Base-by-base conservation (phyloP, 2,797 vertebrate species). In the Cryptoblepharus egeriae region DNA sequence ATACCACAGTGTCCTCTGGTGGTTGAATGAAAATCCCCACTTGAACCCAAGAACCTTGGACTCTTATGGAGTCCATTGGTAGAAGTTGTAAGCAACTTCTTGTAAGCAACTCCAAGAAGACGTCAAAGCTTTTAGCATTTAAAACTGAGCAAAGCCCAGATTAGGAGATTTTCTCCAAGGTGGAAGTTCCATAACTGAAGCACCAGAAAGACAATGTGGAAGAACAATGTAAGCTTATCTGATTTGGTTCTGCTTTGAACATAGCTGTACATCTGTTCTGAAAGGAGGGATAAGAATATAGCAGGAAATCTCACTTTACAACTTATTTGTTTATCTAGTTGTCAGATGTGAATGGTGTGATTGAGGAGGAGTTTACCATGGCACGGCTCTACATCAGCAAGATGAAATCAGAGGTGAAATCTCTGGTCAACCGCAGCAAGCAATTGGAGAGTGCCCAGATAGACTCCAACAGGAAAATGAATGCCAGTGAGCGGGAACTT, bases 291-390 rank as follows among this genome's bases (percentile, higher is more conserved):
- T 55, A 3, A 20, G 9, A 64, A 78, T 61, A 6, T 30, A 9
- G 49, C 78, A 28, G 57, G 58, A 45, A n/a, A 18, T 72, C 71
- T 5, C 45, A 32, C 65, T 12, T 6, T 1, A 20, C 65, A 9
- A 12, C 52, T 13, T 18, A 35, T 68, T 87, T 93, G 84, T 82
- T 89, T 93, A 84, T 82, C 90, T 90, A 99, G 98, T 91, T 98
- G 95, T 95, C 97, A 12, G 98, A 99, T 81, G 94, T 96, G 42
- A 98, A 97, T 0, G 97, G 97, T 1, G 96, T 96, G 72, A 97
- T 99, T 28, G 98, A 99, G 88, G 98, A 99, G 82, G 98, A 99
- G 93, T 99, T 99, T 93, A 99, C 98, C 77, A 97, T 98, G 86
- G 97, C 97, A 12, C 95, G 98, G 55, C 97, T 99, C 30, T 98